Conservation (phyloP, 1,140 invertebrate species). For the Drosophila sulfurigaster region DNA sequence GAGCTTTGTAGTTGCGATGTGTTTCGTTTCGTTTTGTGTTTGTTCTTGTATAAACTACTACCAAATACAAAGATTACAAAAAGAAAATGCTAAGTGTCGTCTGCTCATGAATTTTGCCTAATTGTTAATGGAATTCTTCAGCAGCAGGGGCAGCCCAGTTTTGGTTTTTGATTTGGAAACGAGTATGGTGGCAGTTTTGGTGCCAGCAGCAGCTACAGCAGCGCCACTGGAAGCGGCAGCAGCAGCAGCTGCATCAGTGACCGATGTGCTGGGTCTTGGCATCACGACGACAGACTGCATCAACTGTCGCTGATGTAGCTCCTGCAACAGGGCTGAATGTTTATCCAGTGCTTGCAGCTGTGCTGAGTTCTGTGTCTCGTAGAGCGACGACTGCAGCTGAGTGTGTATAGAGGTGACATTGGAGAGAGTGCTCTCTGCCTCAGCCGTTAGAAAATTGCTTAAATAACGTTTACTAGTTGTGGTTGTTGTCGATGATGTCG, state of each 20-base stretch:
- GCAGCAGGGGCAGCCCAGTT: constrained; percentile 84
- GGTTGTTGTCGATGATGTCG: constrained; percentile 69
- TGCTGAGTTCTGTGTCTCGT: constrained; percentile 70
- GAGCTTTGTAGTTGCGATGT: background rate
- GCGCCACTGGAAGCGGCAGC: constrained; percentile 41
- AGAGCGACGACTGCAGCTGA: constrained; percentile 82
- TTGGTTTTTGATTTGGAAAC: constrained; percentile 85
- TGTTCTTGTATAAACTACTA: constrained; percentile 71
- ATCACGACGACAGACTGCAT: constrained; percentile 39
- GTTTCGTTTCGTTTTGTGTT: constrained; percentile 19
- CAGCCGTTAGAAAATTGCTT: constrained; percentile 75
- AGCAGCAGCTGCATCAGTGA: constrained; percentile 46
- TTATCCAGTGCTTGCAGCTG: constrained; percentile 76
- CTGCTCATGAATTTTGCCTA: constrained; percentile 58
- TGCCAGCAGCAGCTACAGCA: constrained; percentile 44
- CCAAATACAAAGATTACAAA: constrained; percentile 79
- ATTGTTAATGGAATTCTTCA: constrained; percentile 85
- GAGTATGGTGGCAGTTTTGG: constrained; percentile 84
- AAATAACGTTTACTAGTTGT: constrained; percentile 80
- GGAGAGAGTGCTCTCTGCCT: constrained; percentile 83
- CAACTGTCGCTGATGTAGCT: constrained; percentile 77
- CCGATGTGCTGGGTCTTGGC: constrained; percentile 41
- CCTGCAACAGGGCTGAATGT: constrained; percentile 74
- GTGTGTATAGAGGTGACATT: constrained; percentile 84
- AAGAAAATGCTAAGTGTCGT: constrained; percentile 59